A percentile compares a stretch with the other conserved stretches of the same genome.
phyloP scores from a whole-genome alignment of 2,888 invertebrate species.

The Masnerella sp. region DNA sequence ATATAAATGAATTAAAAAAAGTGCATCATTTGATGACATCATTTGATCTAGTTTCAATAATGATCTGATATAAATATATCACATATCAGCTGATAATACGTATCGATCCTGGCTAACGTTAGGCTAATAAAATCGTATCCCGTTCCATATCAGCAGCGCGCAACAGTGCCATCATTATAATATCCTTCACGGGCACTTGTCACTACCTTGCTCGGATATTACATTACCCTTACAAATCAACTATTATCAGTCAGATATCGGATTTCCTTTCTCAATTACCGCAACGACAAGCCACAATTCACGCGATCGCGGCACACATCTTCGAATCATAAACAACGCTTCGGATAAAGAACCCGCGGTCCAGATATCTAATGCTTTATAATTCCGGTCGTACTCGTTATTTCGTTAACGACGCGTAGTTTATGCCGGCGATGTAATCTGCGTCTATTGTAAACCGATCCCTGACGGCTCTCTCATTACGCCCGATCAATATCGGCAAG shows the following conservation, averaged over 20 bases:
- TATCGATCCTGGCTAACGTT: slow-evolving; percentile 19
- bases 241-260: slow-evolving; percentile 39
- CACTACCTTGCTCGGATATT: slow-evolving; percentile 38
- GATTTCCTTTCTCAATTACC: slow-evolving; percentile 44
- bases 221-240: slow-evolving; percentile 51
- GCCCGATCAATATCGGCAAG: slow-evolving; percentile 39
- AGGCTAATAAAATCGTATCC: slow-evolving; percentile 29
- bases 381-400: slow-evolving; percentile 35
- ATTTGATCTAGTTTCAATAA: too few species aligned
- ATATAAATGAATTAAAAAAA: too few species aligned
- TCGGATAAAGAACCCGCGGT: slow-evolving; percentile 16
- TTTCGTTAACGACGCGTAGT: slow-evolving; percentile 36
- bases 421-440: slow-evolving; percentile 24
- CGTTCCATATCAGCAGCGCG: slow-evolving; percentile 29
- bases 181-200: slow-evolving; percentile 45
- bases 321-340: slow-evolving; percentile 31
- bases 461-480: slow-evolving; percentile 29
- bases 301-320: slow-evolving; percentile 30
- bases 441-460: slow-evolving; percentile 38
- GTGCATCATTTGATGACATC: too few species aligned
- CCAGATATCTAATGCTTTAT: slow-evolving; percentile 34
- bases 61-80: background rate
- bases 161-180: slow-evolving; percentile 38
- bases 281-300: slow-evolving; percentile 25
- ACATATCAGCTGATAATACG: slow-evolving; percentile 2